Base-by-base conservation (phyloP, 2,113 vertebrate genomes). In the Grammomys dolichurus region DNA sequence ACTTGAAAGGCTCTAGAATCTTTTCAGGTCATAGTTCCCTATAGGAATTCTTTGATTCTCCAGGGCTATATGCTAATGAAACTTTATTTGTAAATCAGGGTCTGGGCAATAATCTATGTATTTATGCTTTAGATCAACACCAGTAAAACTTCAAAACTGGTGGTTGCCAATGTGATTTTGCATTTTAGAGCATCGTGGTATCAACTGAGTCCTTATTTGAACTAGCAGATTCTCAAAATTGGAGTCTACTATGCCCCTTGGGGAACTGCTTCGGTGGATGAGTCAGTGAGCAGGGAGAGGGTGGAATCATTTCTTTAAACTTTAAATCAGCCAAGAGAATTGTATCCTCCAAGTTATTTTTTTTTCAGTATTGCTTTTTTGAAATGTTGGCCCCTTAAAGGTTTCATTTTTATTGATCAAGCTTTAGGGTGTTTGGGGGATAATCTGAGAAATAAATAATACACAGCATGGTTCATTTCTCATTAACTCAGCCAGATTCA, bases 341-440 rank as follows among this genome's bases (percentile, higher is more conserved):
- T 86, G 78, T 90, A 70, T 78, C 70, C 86, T 69, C n/a, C n/a
- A 87, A 70, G 40, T 69, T 65, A 28, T 65, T 65, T 28, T 65
- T 65, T 92, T 80, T 17, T 11, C 6, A 19, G 22, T 85, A 69
- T 81, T 76, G 20, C 51, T 93, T 96, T 94, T 78, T 69, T 24
- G 88, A 95, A 65, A 93, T 82, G n/a, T 75, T 94, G 26, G 72
- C 33, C 28, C 31, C 60, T 91, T 85, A 84, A 67, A 89, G 88
- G 95, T 87, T 90, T 96, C 69, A 93, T 95, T 95, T 96, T 95
- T 95, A 97, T 95, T 93, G 89, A 92, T 95, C 89, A 78, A 91
- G 84, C 48, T 69, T 91, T 40, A 82, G 89, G 19, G 40, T 36
- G 46, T 85, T 43, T 73, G 88, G 81, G 95, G 46, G 77, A 82